These are phyloP conservation scores for Aphis gossypii DNA, from an alignment of 1,140 invertebrate species.

Conservation along the genomic window DNA sequence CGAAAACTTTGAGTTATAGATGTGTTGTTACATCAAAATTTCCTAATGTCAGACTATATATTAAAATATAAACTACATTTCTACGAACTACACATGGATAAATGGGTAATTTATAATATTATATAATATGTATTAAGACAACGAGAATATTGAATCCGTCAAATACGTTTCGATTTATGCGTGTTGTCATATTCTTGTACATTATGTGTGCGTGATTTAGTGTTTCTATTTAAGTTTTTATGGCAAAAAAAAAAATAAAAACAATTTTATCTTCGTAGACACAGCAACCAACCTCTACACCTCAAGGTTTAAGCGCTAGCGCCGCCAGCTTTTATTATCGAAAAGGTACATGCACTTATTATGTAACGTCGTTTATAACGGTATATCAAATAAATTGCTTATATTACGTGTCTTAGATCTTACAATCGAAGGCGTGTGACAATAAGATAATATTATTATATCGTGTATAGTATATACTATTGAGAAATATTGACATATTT, in stretches of 20 bases:
- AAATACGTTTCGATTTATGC: conserved; percentile 4
- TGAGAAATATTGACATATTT: background rate
- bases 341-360: background rate
- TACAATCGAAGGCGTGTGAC: background rate
- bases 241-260: background rate
- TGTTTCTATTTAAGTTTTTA: background rate
- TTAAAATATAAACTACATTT: background rate
- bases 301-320: background rate
- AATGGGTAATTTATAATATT: background rate
- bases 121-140: background rate
- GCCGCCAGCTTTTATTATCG: background rate
- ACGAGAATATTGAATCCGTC: conserved; percentile 12
- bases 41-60: background rate
- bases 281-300: background rate
- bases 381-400: background rate
- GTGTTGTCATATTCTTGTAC: background rate
- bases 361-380: background rate
- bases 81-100: background rate
- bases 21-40: background rate
- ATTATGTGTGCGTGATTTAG: background rate
- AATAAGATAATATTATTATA: background rate
- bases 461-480: background rate
- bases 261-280: background rate
- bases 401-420: background rate
- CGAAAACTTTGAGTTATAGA: background rate